A percentile compares a stretch with the other conserved stretches of the same genome.
phyloP scores from a whole-genome alignment of 2,888 invertebrate species.

The Aphelenchoides bicaudatus region DNA sequence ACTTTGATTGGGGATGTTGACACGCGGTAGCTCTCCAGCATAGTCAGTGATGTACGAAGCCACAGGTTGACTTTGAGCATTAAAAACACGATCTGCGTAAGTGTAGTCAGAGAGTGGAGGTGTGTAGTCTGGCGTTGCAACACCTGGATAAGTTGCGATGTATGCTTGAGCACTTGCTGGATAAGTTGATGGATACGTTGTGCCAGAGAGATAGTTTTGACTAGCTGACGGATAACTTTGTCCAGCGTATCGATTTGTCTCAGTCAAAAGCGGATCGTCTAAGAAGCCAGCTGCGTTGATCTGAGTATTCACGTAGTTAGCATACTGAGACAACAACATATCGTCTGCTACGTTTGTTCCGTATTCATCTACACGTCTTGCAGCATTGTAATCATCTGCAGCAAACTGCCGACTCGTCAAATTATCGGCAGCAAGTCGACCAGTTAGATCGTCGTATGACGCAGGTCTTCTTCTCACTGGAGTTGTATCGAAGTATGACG shows the following conservation, averaged over 20 bases:
- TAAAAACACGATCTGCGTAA: slow-evolving; percentile 1
- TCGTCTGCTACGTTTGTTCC: background rate
- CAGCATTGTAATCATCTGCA: background rate
- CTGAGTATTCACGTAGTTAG: slow-evolving; percentile 57
- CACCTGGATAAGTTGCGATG: too few relatives aligned
- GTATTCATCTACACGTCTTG: slow-evolving; percentile 5
- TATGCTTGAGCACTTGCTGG: too few relatives aligned
- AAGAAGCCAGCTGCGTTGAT: slow-evolving; percentile 35
- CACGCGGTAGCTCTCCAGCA: too few relatives aligned
- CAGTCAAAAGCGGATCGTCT: background rate
- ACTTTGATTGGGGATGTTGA: too few relatives aligned
- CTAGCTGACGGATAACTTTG: too few relatives aligned
- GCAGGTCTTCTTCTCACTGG: background rate
- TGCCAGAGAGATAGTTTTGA: too few relatives aligned
- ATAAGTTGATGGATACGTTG: background rate
- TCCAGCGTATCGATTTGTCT: too few relatives aligned
- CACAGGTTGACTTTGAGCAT: background rate
- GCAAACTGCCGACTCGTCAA: too few relatives aligned
- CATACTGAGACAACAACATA: slow-evolving; percentile 58
- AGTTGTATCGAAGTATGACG: background rate
- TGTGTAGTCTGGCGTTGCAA: background rate
- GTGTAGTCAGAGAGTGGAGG: background rate
- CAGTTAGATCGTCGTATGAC: too few relatives aligned
- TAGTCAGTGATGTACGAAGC: background rate
- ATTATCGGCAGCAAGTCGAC: too few relatives aligned